These are phyloP conservation scores for Lepus americanus DNA, from an alignment of 2,113 vertebrate genomes.

Conservation along the genomic window DNA sequence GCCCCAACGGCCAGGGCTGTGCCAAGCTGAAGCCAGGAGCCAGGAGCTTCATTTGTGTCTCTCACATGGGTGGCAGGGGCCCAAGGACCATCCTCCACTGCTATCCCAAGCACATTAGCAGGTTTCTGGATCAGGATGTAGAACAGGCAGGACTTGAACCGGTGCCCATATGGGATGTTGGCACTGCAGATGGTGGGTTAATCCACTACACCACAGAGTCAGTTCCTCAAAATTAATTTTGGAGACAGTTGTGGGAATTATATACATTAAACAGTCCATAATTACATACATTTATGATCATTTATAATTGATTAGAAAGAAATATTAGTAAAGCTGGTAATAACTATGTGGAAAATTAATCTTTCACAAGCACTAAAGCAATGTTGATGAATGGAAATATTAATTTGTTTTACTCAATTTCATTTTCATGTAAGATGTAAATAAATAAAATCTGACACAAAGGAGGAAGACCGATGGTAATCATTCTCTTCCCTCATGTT, in stretches of 20 bases:
- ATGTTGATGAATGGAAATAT: not conserved
- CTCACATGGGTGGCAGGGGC: no score
- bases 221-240: not conserved
- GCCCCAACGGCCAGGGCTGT: no score
- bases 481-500: not conserved
- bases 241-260: not conserved
- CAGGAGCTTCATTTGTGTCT: no score
- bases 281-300: not conserved
- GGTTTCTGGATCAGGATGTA: no score
- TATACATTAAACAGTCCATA: not conserved
- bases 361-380: not conserved
- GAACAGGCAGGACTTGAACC: no score
- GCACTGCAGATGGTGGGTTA: no score
- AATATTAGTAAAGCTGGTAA: slow-evolving; percentile 21
- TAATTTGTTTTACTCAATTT: not conserved
- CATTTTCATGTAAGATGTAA: not conserved
- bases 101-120: no score
- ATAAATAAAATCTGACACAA: not conserved
- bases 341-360: not conserved
- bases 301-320: not conserved
- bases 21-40: no score
- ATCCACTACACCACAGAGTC: no score
- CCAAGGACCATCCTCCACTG: no score
- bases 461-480: not conserved
- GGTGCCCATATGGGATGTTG: no score